Evolutionary conservation across 2,113 vertebrate genomes (phyloP).

Genomic region (Oreocharis arfaki): DNA sequence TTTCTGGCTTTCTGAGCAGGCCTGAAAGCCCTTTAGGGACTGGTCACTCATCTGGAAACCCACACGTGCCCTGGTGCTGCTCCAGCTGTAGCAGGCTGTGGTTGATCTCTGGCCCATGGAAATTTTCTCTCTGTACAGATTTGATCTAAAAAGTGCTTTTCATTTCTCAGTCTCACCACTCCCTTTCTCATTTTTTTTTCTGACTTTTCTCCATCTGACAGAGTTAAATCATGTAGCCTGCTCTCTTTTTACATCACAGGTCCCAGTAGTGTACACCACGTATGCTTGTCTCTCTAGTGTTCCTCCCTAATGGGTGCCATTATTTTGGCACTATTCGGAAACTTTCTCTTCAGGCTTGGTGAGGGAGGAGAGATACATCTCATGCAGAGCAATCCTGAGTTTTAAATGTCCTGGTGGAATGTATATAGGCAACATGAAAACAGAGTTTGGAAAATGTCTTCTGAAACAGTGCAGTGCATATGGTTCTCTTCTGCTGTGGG

Average conservation of each 20-base stretch:
- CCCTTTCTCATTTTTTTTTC: neutral
- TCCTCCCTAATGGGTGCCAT: neutral
- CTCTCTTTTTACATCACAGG: neutral
- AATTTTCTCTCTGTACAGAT: neutral
- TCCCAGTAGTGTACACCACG: fast-evolving
- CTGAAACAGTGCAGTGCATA: neutral
- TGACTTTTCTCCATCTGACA: neutral
- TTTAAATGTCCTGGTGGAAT: neutral
- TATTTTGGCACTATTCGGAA: neutral
- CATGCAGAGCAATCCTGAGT: neutral
- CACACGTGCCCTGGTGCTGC: neutral
- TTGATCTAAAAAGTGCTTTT: neutral
- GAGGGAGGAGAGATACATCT: neutral
- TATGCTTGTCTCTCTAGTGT: neutral
- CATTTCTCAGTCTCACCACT: neutral
- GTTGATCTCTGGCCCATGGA: neutral
- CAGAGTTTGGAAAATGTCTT: neutral
- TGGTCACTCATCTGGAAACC: neutral
- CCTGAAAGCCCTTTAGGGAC: neutral
- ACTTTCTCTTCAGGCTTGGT: neutral
- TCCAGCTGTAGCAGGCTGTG: neutral
- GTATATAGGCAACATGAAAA: neutral
- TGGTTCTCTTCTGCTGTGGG: neutral
- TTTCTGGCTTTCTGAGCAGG: neutral
- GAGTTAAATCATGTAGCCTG: neutral